A percentile compares a stretch with the other conserved stretches of the same genome.
Conservation (phyloP, 2,888 invertebrate genomes). For the Dugesia japonica region DNA sequence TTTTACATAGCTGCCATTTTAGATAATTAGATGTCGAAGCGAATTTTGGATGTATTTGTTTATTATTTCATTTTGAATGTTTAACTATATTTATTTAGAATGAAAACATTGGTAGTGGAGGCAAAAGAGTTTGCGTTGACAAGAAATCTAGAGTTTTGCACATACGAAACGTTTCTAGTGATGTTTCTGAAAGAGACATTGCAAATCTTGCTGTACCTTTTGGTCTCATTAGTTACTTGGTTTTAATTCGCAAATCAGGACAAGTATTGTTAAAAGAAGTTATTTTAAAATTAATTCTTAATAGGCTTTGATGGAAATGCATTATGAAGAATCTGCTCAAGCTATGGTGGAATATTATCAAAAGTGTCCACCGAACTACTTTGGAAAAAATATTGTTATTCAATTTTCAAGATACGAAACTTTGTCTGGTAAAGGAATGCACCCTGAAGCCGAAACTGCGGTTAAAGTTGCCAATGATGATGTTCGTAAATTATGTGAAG, state of each 20-base stretch:
- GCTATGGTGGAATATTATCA: conserved; percentile 88
- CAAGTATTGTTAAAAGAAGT: neutral
- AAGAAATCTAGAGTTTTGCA: conserved; percentile 2
- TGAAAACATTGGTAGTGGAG: neutral
- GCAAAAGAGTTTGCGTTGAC: neutral
- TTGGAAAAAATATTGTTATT: conserved; percentile 86
- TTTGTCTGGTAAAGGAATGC: conserved; percentile 44
- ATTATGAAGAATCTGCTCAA: conserved; percentile 76
- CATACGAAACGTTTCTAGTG: neutral
- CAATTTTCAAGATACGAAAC: conserved; percentile 80
- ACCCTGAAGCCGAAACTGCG: conserved; percentile 44
- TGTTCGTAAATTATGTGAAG: conserved; percentile 56
- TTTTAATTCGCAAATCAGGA: neutral
- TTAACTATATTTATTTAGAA: neutral
- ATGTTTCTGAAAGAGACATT: conserved; percentile 9
- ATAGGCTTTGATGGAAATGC: conserved; percentile 94
- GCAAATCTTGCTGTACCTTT: conserved; percentile 17
- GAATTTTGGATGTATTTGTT: neutral
- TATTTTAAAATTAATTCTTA: neutral
- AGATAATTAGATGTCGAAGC: neutral
- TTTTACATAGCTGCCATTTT: neutral
- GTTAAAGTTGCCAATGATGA: conserved; percentile 54
- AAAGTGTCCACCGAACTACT: conserved; percentile 73
- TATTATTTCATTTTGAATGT: neutral
- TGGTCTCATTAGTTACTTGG: neutral